phyloP scores from a whole-genome alignment of 2,113 vertebrate species.

The Solea solea region DNA sequence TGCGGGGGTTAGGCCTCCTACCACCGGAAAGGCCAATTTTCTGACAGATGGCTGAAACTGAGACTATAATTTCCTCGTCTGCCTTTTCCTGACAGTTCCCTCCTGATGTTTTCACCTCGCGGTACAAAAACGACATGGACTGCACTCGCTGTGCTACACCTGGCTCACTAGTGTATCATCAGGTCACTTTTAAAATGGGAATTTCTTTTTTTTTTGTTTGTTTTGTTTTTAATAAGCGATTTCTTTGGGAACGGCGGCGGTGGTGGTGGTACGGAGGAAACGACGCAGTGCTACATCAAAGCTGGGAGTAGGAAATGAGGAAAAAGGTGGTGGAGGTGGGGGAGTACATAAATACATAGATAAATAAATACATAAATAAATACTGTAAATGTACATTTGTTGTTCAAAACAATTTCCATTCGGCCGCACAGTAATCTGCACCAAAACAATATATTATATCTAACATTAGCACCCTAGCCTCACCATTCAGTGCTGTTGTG shows the following conservation, averaged over 20 bases:
- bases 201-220: background rate
- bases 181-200: slow-evolving; percentile 59
- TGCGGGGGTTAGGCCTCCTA: slow-evolving; percentile 5
- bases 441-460: slow-evolving; percentile 48
- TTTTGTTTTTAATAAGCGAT: slow-evolving; percentile 23
- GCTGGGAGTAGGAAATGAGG: slow-evolving; percentile 58
- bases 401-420: slow-evolving; percentile 41
- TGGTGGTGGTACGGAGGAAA: slow-evolving; percentile 29
- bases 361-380: slow-evolving; percentile 68
- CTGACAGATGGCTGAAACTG: slow-evolving; percentile 35
- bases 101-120: too few species aligned
- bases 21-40: slow-evolving; percentile 25
- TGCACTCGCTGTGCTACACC: slow-evolving; percentile 57
- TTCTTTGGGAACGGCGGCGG: slow-evolving; percentile 49
- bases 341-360: background rate
- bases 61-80: slow-evolving; percentile 23
- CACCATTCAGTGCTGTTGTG: slow-evolving; percentile 65
- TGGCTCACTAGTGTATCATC: slow-evolving; percentile 55
- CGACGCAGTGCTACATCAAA: slow-evolving; percentile 71
- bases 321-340: background rate
- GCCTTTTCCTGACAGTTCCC: background rate
- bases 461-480: slow-evolving; percentile 65
- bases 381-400: slow-evolving; percentile 66
- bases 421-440: slow-evolving; percentile 61
- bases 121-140: too few species aligned